phyloP scores from a whole-genome alignment of 1,140 invertebrate genomes.

The Steinernema feltiae region DNA sequence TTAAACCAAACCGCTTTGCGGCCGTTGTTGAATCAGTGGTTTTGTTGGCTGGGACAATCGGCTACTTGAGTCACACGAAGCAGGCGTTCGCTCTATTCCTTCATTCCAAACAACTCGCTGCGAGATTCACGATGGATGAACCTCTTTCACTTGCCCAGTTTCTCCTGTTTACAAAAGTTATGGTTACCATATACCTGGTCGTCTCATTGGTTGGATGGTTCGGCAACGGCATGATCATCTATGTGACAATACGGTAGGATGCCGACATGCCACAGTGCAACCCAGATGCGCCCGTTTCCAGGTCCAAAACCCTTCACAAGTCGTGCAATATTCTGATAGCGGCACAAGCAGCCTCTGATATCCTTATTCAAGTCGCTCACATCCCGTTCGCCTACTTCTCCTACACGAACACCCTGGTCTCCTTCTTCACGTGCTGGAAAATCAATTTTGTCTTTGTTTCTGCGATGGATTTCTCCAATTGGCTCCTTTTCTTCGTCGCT shows the following conservation, averaged over 20 bases:
- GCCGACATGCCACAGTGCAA: no score
- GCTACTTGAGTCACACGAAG: no score
- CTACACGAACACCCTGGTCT: background rate
- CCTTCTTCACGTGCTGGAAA: background rate
- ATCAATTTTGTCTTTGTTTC: background rate
- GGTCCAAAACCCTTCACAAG: background rate
- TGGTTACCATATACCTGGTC: background rate
- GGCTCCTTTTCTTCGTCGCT: background rate
- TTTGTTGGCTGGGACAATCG: no score
- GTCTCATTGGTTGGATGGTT: background rate
- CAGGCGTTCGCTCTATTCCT: no score
- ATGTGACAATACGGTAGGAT: background rate
- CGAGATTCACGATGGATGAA: no score
- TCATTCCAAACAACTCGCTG: no score
- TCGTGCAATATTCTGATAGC: background rate
- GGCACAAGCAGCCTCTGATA: background rate
- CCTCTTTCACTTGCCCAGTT: background rate
- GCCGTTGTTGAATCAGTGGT: no score
- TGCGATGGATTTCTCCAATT: background rate
- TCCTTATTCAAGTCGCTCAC: background rate
- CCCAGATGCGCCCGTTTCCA: background rate
- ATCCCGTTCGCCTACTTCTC: background rate
- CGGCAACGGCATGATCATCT: background rate
- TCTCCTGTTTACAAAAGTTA: background rate
- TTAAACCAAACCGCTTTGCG: no score